Evolutionary conservation across 2,888 invertebrate genomes (phyloP).

Genomic region (Antitype chi): DNA sequence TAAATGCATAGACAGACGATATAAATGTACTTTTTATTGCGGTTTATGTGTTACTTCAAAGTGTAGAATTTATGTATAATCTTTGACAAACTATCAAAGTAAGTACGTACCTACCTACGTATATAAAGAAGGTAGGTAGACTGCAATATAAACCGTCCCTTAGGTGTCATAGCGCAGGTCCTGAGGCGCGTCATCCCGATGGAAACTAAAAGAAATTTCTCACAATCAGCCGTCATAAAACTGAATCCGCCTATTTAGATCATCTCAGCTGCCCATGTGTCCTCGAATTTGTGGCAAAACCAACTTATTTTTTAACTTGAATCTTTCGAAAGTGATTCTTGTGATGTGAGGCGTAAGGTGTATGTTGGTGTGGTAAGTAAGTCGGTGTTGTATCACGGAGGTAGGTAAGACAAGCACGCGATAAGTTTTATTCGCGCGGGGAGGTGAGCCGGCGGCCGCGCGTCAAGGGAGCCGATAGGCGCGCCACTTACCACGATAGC

Average conservation of each 20-base stretch:
- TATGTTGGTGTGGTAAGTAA: slow-evolving; percentile 20
- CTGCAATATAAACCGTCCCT: slow-evolving; percentile 52
- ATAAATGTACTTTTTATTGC: not conserved
- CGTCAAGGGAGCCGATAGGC: slow-evolving; percentile 68
- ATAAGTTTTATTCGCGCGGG: slow-evolving; percentile 84
- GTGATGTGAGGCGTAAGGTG: slow-evolving; percentile 29
- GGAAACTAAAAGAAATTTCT: slow-evolving; percentile 73
- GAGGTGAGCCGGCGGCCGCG: slow-evolving; percentile 72
- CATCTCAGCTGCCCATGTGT: slow-evolving; percentile 80
- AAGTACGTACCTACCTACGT: slow-evolving; percentile 18
- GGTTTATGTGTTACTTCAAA: not conserved
- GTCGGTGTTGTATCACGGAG: slow-evolving; percentile 66
- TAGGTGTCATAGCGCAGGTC: slow-evolving; percentile 54
- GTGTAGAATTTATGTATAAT: slow-evolving; percentile 7
- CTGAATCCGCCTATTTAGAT: slow-evolving; percentile 84
- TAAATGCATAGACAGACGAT: not conserved
- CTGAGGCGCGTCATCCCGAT: slow-evolving; percentile 55
- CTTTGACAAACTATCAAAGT: slow-evolving; percentile 7
- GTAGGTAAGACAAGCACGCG: slow-evolving; percentile 77
- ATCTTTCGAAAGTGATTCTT: slow-evolving; percentile 54
- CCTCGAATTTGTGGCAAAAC: slow-evolving; percentile 69
- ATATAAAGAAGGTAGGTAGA: slow-evolving; percentile 48
- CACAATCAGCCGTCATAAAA: slow-evolving; percentile 82
- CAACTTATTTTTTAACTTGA: slow-evolving; percentile 46
- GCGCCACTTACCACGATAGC: slow-evolving; percentile 67